These are phyloP conservation scores for Acutogordius australiensis DNA, from an alignment of 2,888 invertebrate genomes.

Conservation along the genomic window DNA sequence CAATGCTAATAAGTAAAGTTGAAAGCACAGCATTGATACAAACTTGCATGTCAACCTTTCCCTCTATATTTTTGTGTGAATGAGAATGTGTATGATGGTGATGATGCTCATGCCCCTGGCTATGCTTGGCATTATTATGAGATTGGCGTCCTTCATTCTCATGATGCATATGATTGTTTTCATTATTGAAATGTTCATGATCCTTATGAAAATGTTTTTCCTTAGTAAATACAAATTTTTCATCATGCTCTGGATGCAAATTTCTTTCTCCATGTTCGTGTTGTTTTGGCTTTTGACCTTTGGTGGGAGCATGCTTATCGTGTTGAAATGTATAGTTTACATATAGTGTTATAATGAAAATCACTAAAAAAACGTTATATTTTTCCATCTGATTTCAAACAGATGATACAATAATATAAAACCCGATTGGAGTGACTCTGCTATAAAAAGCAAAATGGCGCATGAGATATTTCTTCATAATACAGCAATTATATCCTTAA, in stretches of 20 bases:
- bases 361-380: no score
- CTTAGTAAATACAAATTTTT: background rate
- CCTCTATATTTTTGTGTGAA: constrained; percentile 12
- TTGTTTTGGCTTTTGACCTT: background rate
- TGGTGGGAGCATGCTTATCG: no score
- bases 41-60: background rate
- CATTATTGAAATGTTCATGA: background rate
- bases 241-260: background rate
- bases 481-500: no score
- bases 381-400: no score
- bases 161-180: background rate
- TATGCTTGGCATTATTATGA: background rate
- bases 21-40: constrained; percentile 29
- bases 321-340: no score
- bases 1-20: constrained; percentile 67
- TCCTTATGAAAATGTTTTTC: background rate
- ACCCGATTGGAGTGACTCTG: no score
- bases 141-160: background rate
- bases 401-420: no score
- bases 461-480: no score
- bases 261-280: background rate
- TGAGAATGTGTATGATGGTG: constrained; percentile 14
- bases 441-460: no score
- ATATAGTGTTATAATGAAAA: no score
- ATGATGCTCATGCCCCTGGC: constrained; percentile 23